phyloP scores from a whole-genome alignment of 2,797 vertebrate genomes.

The Thunnus albacares region DNA sequence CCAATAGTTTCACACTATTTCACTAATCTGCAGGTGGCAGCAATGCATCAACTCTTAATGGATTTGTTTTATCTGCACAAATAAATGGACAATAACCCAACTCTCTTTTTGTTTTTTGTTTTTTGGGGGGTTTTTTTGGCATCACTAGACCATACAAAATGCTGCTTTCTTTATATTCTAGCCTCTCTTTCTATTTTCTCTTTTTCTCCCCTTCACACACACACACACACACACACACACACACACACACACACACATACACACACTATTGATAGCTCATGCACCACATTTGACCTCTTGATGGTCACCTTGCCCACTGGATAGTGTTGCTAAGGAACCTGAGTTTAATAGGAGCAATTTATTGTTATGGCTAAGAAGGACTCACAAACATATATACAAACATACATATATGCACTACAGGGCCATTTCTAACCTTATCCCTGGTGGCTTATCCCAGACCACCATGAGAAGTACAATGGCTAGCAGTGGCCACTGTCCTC shows the following conservation, averaged over 20 bases:
- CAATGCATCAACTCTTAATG: neutral
- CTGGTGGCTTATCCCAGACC: neutral
- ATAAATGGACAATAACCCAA: neutral
- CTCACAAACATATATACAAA: neutral
- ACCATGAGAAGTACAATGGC: no score
- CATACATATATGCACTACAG: neutral
- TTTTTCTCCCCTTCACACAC: neutral
- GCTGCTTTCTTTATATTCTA: neutral
- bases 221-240: no score
- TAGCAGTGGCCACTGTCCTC: neutral
- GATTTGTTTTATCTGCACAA: conserved; percentile 21
- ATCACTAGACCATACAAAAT: neutral
- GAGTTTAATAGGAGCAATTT: conserved; percentile 21
- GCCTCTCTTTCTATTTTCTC: neutral
- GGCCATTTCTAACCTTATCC: neutral
- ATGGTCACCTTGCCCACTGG: conserved; percentile 27
- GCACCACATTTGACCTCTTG: conserved; percentile 16
- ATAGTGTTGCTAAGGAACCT: conserved; percentile 13
- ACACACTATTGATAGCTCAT: neutral
- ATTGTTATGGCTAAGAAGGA: conserved; percentile 9
- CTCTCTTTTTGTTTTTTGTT: no score
- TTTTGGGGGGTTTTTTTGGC: neutral
- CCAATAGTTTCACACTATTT: neutral
- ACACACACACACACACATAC: no score
- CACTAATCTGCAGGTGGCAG: neutral